A percentile compares a stretch with the other conserved stretches of the same genome.
phyloP scores from a whole-genome alignment of 2,797 vertebrate species.

The Poecilia wingei region DNA sequence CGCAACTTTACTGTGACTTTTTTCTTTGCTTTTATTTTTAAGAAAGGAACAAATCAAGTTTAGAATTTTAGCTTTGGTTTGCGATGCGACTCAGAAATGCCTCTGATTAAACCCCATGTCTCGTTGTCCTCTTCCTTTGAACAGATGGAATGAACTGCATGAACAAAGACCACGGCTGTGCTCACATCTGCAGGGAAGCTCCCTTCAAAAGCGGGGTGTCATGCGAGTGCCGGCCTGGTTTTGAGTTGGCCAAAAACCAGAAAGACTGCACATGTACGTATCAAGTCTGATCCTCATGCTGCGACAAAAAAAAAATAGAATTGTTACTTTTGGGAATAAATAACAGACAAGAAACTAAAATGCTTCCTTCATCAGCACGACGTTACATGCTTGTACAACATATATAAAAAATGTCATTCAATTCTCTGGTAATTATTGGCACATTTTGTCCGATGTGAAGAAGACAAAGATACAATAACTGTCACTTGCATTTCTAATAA shows the following conservation, averaged over 20 bases:
- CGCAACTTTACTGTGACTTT: neutral
- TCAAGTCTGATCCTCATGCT: neutral
- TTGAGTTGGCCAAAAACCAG: slow-evolving; percentile 96
- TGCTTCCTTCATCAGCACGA: neutral
- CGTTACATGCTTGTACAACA: neutral
- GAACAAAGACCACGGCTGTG: slow-evolving; percentile 98
- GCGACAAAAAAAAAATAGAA: neutral
- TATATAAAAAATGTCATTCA: neutral
- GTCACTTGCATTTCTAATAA: neutral
- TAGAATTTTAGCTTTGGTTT: neutral
- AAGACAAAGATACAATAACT: neutral
- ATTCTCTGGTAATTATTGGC: neutral
- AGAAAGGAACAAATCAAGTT: neutral
- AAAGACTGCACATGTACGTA: slow-evolving; percentile 98
- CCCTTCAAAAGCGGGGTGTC: slow-evolving; percentile 94
- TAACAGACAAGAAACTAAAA: neutral
- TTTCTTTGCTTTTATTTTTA: neutral
- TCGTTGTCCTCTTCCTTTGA: slow-evolving; percentile 49
- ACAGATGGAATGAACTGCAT: slow-evolving; percentile 91
- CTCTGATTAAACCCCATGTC: neutral
- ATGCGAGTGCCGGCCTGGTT: slow-evolving; percentile 97
- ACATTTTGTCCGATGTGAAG: neutral
- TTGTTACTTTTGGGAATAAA: neutral
- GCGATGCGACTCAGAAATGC: neutral
- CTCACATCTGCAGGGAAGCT: slow-evolving; percentile 97